Evolutionary conservation across 2,888 invertebrate species (phyloP).

Genomic region (Pegoplata infirma): DNA sequence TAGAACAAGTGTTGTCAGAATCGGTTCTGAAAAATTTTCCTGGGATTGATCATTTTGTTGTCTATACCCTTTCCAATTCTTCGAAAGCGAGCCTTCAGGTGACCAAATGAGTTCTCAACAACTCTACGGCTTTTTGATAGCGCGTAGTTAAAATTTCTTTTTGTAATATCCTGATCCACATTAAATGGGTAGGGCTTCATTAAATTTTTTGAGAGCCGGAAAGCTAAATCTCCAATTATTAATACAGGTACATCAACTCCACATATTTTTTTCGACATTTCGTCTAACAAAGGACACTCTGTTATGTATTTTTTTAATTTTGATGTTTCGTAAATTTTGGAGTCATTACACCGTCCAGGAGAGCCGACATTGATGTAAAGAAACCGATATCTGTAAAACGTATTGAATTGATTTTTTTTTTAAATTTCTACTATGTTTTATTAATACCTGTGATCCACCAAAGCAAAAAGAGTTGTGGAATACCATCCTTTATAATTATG

Average conservation of each 20-base stretch:
- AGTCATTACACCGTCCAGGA: conserved; percentile 16
- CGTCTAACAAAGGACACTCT: background rate
- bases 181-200: conserved; percentile 34
- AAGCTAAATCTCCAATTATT: conserved; percentile 18
- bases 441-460: background rate
- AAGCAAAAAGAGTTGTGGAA: background rate
- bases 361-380: conserved; percentile 13
- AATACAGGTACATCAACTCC: background rate
- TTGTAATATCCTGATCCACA: background rate
- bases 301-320: conserved; percentile 1
- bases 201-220: background rate
- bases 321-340: conserved; percentile 4
- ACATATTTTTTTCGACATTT: conserved; percentile 8
- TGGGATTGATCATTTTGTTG: no score
- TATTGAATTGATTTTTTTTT: no score
- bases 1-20: no score
- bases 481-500: no score
- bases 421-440: no score
- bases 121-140: conserved; percentile 13
- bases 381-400: conserved; percentile 15
- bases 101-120: conserved; percentile 27
- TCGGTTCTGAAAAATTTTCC: no score
- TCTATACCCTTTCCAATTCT: conserved; percentile 23
- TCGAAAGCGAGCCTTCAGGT: no score
- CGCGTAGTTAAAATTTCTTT: conserved; percentile 16